Base-by-base conservation (phyloP, 2,113 vertebrate genomes). In the Illadopsis cleaveri region DNA sequence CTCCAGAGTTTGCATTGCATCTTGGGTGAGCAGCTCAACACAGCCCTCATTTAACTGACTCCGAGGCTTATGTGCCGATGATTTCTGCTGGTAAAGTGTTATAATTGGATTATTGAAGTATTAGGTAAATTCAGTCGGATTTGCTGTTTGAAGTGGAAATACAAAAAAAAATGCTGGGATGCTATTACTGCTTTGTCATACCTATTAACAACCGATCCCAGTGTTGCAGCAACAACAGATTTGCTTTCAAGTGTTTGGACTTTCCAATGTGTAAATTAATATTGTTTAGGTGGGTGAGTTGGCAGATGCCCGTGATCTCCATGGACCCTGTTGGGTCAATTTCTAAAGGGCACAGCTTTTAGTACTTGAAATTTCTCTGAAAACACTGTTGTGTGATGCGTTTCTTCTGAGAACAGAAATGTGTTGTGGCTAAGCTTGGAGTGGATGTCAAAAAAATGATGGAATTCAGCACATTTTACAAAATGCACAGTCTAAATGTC, bases 61-160 rank as follows among this genome's bases (percentile, higher is more conserved):
- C 78, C 21, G 40, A 82, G 94, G 96, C 96, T 97, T 94, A 94
- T 78, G 83, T 37, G 44, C 87, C 84, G 80, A 92, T 96, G 93
- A 97, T 97, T 97, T 96, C 89, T 97, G 86, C 95, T 95, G 56
- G 95, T 96, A 96, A 97, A 96, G 93, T 89, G 90, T 92, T 91
- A 90, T 97, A 97, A 98, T 96, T 96, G 96, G 97, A 98, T 98
- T 98, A 98, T 93, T 97, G 93, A 95, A 96, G 97, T 95, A 98
- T 97, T 97, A 97, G 96, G 96, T 98, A 97, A 98, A 98, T 97
- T 96, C 96, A 91, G 86, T 60, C 71, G 90, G 94, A 96, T 97
- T 98, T 98, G 82, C 92, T 96, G 96, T 97, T 97, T 98, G 96
- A 97, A 96, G 96, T 97, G 85, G 94, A 97, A 97, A 97, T 96